phyloP scores from a whole-genome alignment of 2,113 vertebrate genomes.

The Circaetus gallicus region DNA sequence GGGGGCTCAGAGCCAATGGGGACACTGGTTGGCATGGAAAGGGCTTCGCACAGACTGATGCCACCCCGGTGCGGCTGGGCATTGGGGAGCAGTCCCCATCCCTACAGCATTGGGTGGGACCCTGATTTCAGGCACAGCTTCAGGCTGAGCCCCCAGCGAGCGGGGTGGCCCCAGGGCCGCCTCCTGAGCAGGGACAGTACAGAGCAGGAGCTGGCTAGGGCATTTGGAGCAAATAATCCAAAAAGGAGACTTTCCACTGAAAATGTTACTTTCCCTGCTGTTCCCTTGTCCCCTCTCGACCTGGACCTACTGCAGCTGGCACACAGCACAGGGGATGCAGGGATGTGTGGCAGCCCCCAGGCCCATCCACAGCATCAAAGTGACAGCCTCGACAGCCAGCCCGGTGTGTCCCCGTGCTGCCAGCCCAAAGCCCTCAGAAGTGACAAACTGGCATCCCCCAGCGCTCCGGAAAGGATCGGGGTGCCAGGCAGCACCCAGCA shows the following conservation, averaged over 20 bases:
- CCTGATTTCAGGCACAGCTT: background rate
- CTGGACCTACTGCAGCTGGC: background rate
- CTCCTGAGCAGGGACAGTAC: background rate
- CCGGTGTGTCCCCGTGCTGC: background rate
- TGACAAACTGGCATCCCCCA: background rate
- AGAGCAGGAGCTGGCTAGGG: background rate
- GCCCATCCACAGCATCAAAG: background rate
- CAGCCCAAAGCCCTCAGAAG: background rate
- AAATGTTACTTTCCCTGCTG: background rate
- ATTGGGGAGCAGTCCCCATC: background rate
- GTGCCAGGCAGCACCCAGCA: background rate
- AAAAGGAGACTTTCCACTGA: background rate
- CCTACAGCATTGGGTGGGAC: accelerated
- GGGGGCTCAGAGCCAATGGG: accelerated
- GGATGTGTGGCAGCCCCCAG: accelerated
- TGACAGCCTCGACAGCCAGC: background rate
- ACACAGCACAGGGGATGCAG: accelerated
- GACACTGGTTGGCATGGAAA: background rate
- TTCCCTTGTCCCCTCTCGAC: background rate
- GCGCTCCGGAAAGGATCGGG: accelerated
- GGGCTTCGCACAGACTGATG: accelerated
- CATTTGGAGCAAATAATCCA: background rate
- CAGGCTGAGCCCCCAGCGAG: background rate
- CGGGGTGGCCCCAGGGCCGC: background rate
- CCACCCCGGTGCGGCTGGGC: background rate